These are phyloP conservation scores for mouse (Mus musculus) DNA, from an alignment of 2,113 vertebrate genomes.

Conservation along the genomic window GRCm39 chr15:83390001-83390500, in stretches of 20 bases:
- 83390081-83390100: neutral
- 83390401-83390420: neutral
- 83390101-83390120: neutral
- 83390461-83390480: neutral
- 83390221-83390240: neutral
- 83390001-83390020: neutral
- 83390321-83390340: neutral
- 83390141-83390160: neutral
- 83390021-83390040: accelerated
- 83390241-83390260: neutral
- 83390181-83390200: neutral
- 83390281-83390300: neutral
- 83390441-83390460: neutral
- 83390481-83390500: neutral
- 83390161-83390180: neutral
- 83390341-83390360: accelerated
- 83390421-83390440: neutral
- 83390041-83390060: too few species aligned
- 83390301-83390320: neutral
- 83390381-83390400: neutral
- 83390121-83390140: neutral
- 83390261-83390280: neutral
- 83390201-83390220: neutral
- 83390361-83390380: accelerated
- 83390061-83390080: neutral